Conservation (phyloP, 2,888 invertebrate species). For the Tenthredo scrophulariae region DNA sequence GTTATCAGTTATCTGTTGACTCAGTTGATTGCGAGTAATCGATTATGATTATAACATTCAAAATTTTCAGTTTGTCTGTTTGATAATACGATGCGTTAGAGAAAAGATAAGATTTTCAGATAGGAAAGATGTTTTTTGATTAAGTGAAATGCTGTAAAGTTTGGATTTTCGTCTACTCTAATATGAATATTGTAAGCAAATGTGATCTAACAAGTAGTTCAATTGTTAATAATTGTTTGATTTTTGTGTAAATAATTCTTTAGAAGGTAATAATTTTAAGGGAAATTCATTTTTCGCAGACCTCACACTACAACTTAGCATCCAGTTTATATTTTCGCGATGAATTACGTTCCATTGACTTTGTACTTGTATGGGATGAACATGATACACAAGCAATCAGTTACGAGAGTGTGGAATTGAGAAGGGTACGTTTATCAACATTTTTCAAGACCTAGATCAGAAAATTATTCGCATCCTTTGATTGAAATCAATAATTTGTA, state of each 20-base stretch:
- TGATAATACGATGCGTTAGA: not conserved
- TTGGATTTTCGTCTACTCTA: not conserved
- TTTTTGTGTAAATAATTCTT: not conserved
- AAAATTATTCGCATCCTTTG: not conserved
- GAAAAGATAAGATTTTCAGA: conserved; percentile 10
- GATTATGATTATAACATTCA: not conserved
- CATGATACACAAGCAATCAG: conserved; percentile 80
- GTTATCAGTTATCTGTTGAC: conserved; percentile 12
- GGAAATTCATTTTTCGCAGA: conserved; percentile 57
- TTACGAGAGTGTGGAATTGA: conserved; percentile 62
- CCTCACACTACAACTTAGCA: conserved; percentile 61
- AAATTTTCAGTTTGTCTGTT: not conserved
- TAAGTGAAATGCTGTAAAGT: not conserved
- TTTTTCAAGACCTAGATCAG: not conserved
- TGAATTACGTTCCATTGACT: conserved; percentile 87
- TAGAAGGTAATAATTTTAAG: not conserved
- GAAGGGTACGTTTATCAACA: conserved; percentile 62
- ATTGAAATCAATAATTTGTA: not conserved
- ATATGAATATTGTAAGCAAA: conserved; percentile 13
- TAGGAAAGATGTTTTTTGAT: not conserved
- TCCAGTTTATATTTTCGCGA: conserved; percentile 84
- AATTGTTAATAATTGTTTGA: not conserved
- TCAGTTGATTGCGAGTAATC: not conserved
- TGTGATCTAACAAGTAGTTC: not conserved
- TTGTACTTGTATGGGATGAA: conserved; percentile 88